Evolutionary conservation across 2,113 vertebrate species (phyloP), one percentile per base, ranked within the genome.

Genomic region (Phalacrocorax brasilianus): DNA sequence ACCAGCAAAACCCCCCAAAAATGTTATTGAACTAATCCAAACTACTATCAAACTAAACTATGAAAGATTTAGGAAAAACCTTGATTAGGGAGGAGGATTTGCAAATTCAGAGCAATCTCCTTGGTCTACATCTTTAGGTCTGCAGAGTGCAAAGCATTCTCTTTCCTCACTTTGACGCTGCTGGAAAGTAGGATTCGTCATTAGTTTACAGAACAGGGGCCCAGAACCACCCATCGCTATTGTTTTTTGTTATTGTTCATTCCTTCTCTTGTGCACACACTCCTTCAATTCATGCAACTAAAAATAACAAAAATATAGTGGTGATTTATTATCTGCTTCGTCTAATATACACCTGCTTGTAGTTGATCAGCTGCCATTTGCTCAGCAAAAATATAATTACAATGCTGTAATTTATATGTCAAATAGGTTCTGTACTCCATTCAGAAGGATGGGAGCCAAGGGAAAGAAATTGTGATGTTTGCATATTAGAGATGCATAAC

Each of bases 311-410:
- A 50, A 70, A 22, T 13, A 62, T 1, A 6, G 8, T 27, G 22
- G 8, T 66, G 42, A 68, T 79, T 88, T 80, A 50, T 89, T 93
- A 44, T 87, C 40, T 89, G 23, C 49, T 53, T 59, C 58, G 50
- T 91, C 38, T 76, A 82, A 70, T 1, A 1, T 70, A 50, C 30
- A 72, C 40, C 49, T 88, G 50, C 11, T 73, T 83, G 30, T 27
- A 79, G 33, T 28, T 91, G 35, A 85, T 89, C 70, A 82, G 22
- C 45, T 93, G 24, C 24, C 76, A 73, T 91, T 94, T 88, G 22
- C 58, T 92, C 68, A 94, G 77, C 30, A 92, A 89, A 95, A 91
- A 78, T 26, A 59, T 82, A 85, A 82, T 94, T 89, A 55, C 3
- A 4, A 12, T 59, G 4, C 3, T 73, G 26, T 70, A 55, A 91